Evolutionary conservation across 2,113 vertebrate species (phyloP).

Genomic region (Saguinus midas): DNA sequence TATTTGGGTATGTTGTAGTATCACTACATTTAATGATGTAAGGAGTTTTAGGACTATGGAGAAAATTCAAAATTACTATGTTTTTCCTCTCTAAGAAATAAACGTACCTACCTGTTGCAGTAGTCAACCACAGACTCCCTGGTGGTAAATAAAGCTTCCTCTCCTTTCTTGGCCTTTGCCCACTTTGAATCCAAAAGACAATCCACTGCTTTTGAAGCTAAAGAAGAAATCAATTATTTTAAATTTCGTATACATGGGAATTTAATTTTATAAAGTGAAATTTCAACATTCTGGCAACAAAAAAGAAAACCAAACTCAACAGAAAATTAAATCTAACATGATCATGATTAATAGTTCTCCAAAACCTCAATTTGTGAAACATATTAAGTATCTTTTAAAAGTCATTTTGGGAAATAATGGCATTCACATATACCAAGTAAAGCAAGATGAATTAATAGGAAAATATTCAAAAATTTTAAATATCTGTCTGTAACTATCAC

Average conservation of each 20-base stretch:
- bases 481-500: background rate
- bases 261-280: conserved; percentile 48
- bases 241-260: conserved; percentile 39
- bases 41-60: background rate
- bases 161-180: conserved; percentile 98
- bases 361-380: conserved; percentile 31
- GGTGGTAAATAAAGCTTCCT: conserved; percentile 96
- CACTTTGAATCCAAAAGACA: conserved; percentile 98
- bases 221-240: conserved; percentile 49
- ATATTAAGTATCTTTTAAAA: conserved; percentile 31
- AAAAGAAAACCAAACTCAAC: conserved; percentile 45
- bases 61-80: background rate
- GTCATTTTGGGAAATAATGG: conserved; percentile 27
- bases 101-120: conserved; percentile 96
- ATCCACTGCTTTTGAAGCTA: conserved; percentile 98
- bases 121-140: conserved; percentile 96
- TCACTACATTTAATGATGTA: background rate
- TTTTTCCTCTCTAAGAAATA: conserved; percentile 37
- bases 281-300: conserved; percentile 6
- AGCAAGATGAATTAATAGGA: background rate
- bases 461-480: conserved; percentile 27
- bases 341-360: background rate
- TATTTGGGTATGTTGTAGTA: background rate
- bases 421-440: conserved; percentile 47
- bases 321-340: conserved; percentile 27